Conservation (phyloP, 2,888 invertebrate species). For the Pachycephus smyrnensis region DNA sequence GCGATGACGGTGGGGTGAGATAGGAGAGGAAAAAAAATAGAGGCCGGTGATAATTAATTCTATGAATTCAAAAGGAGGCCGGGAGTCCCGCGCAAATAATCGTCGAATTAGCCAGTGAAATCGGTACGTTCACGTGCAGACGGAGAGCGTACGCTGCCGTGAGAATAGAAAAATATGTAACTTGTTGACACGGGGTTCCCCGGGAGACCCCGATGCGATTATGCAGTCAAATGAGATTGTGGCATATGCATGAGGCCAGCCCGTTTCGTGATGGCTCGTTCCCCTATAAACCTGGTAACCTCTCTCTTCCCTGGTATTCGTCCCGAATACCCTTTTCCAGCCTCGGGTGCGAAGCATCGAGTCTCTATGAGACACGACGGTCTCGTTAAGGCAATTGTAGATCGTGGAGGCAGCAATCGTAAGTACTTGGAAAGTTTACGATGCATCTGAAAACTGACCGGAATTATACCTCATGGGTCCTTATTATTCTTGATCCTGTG, state of each 20-base stretch:
- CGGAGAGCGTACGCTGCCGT: background rate
- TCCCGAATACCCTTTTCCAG: constrained; percentile 21
- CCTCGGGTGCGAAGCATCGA: constrained; percentile 21
- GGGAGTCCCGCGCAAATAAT: background rate
- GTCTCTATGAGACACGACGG: constrained; percentile 44
- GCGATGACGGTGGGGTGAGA: background rate
- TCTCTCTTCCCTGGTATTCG: constrained; percentile 8
- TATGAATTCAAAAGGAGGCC: background rate
- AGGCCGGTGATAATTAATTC: background rate
- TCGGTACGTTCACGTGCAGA: background rate
- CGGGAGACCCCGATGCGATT: constrained; percentile 60
- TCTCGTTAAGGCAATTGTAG: constrained; percentile 33
- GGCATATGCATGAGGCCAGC: constrained; percentile 64
- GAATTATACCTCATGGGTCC: background rate
- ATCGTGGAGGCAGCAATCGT: background rate
- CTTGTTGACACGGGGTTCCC: constrained; percentile 64
- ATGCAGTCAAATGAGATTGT: constrained; percentile 67
- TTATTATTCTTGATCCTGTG: background rate
- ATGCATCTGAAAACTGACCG: background rate
- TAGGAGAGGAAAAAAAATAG: background rate
- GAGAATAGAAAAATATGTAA: constrained; percentile 58
- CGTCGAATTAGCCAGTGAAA: background rate
- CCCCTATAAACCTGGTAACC: constrained; percentile 15
- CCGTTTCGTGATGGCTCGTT: constrained; percentile 20
- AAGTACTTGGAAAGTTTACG: background rate